Evolutionary conservation across 2,113 vertebrate genomes (phyloP), one percentile per base, ranked within the genome.

Genomic region (Lasiurus borealis): DNA sequence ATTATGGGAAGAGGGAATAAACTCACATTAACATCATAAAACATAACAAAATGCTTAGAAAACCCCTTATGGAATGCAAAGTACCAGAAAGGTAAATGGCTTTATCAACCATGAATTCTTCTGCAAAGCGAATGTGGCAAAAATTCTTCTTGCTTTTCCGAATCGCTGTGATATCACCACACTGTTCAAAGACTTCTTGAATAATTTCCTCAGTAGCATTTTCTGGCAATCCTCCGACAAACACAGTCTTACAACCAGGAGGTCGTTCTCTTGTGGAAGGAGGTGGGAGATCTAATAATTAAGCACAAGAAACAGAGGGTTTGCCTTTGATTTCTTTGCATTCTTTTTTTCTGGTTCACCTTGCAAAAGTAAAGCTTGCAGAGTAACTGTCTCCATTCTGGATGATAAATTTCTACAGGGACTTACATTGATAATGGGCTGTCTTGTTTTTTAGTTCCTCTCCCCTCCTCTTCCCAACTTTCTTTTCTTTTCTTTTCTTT

Each of bases 111-210:
- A 99, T 99, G 98, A 99, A 99, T 97, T 99, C 99, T 96, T 99
- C 99, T 52, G 98, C 98, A 97, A 99, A 99, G 96, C 99, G 99
- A 96, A 99, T 99, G 98, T 99, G 99, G 97, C 99, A 99, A 97
- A 99, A 99, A 98, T 99, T 99, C 98, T 99, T 99, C 98, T 99
- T 99, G 99, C 99, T 99, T 97, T 99, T 99, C 91, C 99, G 98
- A 97, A 99, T 99, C 6, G 99, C 99, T 59, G 99, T 98, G 90
- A 99, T 99, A 96, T 99, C 99, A 68, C 99, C 99, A 19, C 99
- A 99, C 96, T 99, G 99, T 91, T 99, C 99, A 95, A 99, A 99
- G 96, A 99, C 99, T 98, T 99, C 99, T 95, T 99, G 98, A 95
- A 99, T 99, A 84, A 99, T 98, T 97, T 99, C 99, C 72, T 99